Conservation (phyloP, 2,797 vertebrate genomes). For the Triplophysa yarkandensis region DNA sequence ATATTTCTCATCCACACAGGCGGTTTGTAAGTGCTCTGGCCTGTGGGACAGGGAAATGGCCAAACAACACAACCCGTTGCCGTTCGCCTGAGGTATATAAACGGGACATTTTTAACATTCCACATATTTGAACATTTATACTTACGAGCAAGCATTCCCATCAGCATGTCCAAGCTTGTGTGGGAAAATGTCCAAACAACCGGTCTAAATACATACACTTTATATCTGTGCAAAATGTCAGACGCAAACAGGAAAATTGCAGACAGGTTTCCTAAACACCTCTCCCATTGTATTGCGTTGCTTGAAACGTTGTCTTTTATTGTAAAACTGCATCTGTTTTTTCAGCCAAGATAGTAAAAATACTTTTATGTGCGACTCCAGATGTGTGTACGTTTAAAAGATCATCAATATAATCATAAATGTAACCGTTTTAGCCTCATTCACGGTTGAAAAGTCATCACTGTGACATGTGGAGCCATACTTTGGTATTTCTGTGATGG, state of each 20-base stretch:
- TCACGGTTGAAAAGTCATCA: not conserved
- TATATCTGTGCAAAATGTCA: conserved; percentile 16
- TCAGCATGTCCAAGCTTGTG: conserved; percentile 46
- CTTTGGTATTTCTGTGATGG: not conserved
- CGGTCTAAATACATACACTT: conserved; percentile 9
- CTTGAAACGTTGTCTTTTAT: no score
- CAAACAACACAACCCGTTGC: conserved; percentile 33
- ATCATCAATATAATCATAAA: not conserved
- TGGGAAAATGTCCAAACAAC: conserved; percentile 24
- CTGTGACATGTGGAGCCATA: not conserved
- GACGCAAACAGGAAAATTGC: not conserved
- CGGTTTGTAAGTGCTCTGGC: conserved; percentile 28
- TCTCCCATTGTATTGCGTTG: no score
- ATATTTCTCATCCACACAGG: conserved; percentile 21
- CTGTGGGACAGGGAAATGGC: conserved; percentile 43
- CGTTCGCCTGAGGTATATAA: conserved; percentile 33
- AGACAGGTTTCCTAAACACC: not conserved
- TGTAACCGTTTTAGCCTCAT: not conserved
- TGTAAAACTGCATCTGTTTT: not conserved
- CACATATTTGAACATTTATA: conserved; percentile 46
- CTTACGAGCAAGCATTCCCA: conserved; percentile 37
- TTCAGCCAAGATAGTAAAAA: not conserved
- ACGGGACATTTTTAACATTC: conserved; percentile 54
- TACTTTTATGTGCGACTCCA: not conserved
- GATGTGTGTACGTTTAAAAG: not conserved